Base-by-base conservation (phyloP, 2,797 vertebrate species). In the Rallus crepitans region DNA sequence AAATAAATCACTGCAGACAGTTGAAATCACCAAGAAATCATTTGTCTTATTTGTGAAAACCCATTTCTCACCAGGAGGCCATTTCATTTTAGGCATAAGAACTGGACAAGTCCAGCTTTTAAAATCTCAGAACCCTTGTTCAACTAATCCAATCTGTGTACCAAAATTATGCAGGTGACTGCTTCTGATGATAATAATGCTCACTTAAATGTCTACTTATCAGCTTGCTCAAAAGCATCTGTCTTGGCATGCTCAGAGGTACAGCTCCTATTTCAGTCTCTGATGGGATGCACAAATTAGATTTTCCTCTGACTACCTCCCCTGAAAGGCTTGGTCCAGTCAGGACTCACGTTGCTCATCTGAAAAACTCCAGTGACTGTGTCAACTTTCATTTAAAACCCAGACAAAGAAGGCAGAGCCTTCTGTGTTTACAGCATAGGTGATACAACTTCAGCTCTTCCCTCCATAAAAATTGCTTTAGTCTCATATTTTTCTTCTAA, bases 201-300 rank as follows among this genome's bases (percentile, higher is more conserved):
- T 80, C 40, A 33, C 24, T 59, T 50, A 53, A 83, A 78, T 2
- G 1, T 71, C 30, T 60, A 23, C 39, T 47, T 63, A 53, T 66
- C 0, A 0, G 14, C 57, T 78, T 81, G 61, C 37, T 83, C 87
- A 63, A 75, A 93, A 89, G 14, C 70, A n/a, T 89, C 76, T 48
- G 21, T 59, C 50, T 37, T 75, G 45, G 25, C 42, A 16, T 84
- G 73, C 39, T 94, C 3, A 4, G 33, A 42, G 31, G 6, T 73
- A 65, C 4, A 21, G 42, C 31, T 89, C 42, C 30, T 68, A 7
- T 87, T 87, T 94, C 48, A 71, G 57, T 75, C 40, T 93, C 66
- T 82, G n/a, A 53, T 59, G 48, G 55, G 61, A 89, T 71, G 81
- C 57, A 87, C 61, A 87, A 78, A 84, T 37, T 87, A 66, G 27